These are phyloP conservation scores for Augochlora pura DNA, from an alignment of 1,140 invertebrate species.

Conservation along the genomic window DNA sequence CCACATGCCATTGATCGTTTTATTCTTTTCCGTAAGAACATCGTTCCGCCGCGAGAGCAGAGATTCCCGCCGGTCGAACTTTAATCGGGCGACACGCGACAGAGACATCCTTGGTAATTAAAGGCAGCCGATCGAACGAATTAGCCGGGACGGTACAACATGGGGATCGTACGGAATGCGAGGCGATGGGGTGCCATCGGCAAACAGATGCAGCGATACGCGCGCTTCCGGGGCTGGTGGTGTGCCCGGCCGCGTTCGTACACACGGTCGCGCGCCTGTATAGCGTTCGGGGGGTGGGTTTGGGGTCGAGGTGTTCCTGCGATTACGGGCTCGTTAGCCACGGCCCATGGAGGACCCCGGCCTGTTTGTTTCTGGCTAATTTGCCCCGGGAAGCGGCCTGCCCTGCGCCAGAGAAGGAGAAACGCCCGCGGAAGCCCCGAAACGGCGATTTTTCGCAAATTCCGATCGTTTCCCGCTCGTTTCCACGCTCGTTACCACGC, in stretches of 20 bases:
- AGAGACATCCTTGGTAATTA: too few relatives aligned
- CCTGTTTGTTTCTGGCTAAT: slow-evolving; percentile 65
- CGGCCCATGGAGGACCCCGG: slow-evolving; percentile 58
- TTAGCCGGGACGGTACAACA: too few relatives aligned
- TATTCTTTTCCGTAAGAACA: too few relatives aligned
- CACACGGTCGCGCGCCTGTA: slow-evolving; percentile 10
- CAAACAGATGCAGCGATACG: slow-evolving; percentile 1
- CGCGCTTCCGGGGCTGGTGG: background rate
- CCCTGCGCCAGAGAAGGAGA: slow-evolving; percentile 7
- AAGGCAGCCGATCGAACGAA: too few relatives aligned
- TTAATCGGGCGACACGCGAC: too few relatives aligned
- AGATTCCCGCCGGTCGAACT: too few relatives aligned
- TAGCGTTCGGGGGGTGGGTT: slow-evolving; percentile 24
- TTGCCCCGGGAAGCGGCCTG: slow-evolving; percentile 47
- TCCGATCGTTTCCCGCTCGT: background rate
- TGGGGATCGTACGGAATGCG: too few relatives aligned
- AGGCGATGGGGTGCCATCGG: too few relatives aligned
- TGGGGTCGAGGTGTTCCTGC: slow-evolving; percentile 60
- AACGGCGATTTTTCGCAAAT: background rate
- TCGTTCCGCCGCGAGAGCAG: too few relatives aligned
- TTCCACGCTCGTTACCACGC: background rate
- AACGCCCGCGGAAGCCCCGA: background rate
- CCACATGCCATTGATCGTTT: too few relatives aligned
- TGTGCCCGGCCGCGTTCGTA: too few relatives aligned
- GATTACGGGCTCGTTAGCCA: slow-evolving; percentile 70